A percentile compares a stretch with the other conserved stretches of the same genome.
Evolutionary conservation across 2,113 vertebrate species (phyloP).

Genomic region (Copsychus sechellarum): DNA sequence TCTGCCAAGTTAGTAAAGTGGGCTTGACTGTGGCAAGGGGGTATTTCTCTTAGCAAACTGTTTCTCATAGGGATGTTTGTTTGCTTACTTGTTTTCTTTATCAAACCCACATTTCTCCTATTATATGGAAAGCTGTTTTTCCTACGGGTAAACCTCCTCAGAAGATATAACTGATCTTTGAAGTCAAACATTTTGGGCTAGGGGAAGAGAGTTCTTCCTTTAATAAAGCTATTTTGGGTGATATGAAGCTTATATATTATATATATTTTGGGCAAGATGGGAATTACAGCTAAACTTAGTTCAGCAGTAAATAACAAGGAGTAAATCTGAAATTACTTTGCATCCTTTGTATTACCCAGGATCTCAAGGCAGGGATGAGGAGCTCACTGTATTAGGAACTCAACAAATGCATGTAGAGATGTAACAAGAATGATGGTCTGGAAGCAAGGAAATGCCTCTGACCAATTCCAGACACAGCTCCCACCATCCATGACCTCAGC

Average conservation of each 20-base stretch:
- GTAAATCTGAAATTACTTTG: not conserved
- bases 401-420: not conserved
- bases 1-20: slow-evolving; percentile 34
- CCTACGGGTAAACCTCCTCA: not conserved
- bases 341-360: not conserved
- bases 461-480: not conserved
- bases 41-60: not conserved
- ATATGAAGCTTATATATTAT: not conserved
- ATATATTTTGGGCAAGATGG: not conserved
- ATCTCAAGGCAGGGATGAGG: not conserved
- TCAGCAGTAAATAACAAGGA: not conserved
- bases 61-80: slow-evolving; percentile 16
- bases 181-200: slow-evolving; percentile 7
- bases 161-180: not conserved
- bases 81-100: slow-evolving; percentile 12
- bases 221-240: not conserved
- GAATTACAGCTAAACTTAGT: not conserved
- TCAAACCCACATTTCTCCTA: slow-evolving; percentile 8
- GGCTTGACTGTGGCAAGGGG: not conserved
- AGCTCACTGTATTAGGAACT: not conserved
- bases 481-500: not conserved
- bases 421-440: not conserved
- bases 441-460: not conserved
- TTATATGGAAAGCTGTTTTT: slow-evolving; percentile 22
- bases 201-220: slow-evolving; percentile 3